Percentiles rank a stretch among this genome's conserved stretches.
Conservation (phyloP, 1,140 invertebrate species). For the Drosophila persimilis region DNA sequence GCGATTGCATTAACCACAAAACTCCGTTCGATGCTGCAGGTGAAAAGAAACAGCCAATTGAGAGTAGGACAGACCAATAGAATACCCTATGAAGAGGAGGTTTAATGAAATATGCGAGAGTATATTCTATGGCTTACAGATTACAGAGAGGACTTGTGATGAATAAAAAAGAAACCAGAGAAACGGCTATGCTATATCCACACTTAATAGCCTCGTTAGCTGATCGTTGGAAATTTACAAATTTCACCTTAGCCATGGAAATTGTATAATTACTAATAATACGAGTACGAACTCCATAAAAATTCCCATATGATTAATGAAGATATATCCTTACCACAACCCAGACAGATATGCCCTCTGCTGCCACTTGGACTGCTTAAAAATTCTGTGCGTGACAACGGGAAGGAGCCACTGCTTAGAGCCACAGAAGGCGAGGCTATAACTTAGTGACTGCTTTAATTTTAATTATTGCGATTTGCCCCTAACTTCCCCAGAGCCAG, state of each 20-base stretch:
- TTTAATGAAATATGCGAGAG: not conserved
- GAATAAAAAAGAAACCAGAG: too few species aligned
- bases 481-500: not conserved
- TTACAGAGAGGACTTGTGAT: too few species aligned
- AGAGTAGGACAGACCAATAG: not conserved
- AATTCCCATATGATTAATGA: not conserved
- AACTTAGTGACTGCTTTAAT: slow-evolving; percentile 76
- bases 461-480: slow-evolving; percentile 69
- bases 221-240: too few species aligned
- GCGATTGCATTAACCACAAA: slow-evolving; percentile 73
- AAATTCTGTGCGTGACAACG: slow-evolving; percentile 30
- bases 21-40: slow-evolving; percentile 45
- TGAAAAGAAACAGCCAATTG: slow-evolving; percentile 25
- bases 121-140: too few species aligned
- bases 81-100: slow-evolving; percentile 3
- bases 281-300: too few species aligned
- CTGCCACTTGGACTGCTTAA: not conserved
- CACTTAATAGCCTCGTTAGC: too few species aligned
- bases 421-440: slow-evolving; percentile 31
- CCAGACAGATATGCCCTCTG: not conserved
- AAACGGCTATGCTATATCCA: too few species aligned
- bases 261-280: too few species aligned
- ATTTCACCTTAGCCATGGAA: too few species aligned
- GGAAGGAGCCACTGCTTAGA: slow-evolving; percentile 6
- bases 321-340: not conserved